Percentiles rank a stretch among this genome's conserved stretches.
phyloP scores from a whole-genome alignment of 2,797 vertebrate genomes.

The Urophycis tenuis region DNA sequence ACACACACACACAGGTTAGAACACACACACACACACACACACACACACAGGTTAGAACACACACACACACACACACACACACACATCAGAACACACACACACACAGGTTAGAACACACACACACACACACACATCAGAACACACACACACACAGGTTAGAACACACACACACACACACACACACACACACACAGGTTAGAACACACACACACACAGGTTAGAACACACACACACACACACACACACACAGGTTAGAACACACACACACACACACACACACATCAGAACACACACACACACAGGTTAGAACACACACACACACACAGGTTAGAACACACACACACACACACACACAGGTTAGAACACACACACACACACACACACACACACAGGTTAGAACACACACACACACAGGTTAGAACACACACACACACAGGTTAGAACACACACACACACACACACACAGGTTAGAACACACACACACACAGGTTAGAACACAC shows the following conservation, averaged over 20 bases:
- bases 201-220: background rate
- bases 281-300: conserved; percentile 53
- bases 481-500: background rate
- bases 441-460: background rate
- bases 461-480: background rate
- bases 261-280: background rate
- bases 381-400: background rate
- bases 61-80: conserved; percentile 67
- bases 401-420: conserved; percentile 54
- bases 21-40: background rate
- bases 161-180: background rate
- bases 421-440: too few relatives aligned
- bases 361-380: background rate
- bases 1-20: conserved; percentile 52
- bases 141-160: background rate
- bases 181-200: too few relatives aligned
- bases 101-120: conserved; percentile 54
- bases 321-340: too few relatives aligned
- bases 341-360: background rate
- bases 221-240: background rate
- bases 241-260: background rate
- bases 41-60: background rate
- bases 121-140: conserved; percentile 47
- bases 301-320: background rate
- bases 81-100: background rate